A percentile compares a stretch with the other conserved stretches of the same genome.
phyloP scores from a whole-genome alignment of 2,113 vertebrate genomes.

The Suncus etruscus region DNA sequence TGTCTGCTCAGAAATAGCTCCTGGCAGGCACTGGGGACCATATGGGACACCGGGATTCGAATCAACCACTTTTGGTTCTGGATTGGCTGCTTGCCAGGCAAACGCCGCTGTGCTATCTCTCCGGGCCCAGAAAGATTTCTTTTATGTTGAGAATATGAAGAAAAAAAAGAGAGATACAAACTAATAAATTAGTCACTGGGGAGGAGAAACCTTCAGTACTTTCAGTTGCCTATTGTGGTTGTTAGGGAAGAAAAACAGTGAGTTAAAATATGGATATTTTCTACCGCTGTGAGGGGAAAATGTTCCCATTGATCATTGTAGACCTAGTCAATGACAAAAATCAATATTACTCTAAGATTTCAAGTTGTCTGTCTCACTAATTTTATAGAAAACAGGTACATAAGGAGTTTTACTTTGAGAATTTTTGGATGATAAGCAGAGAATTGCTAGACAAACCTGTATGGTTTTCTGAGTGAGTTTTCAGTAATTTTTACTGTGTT shows the following conservation, averaged over 20 bases:
- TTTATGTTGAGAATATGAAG: constrained; percentile 23
- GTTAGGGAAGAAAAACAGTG: neutral
- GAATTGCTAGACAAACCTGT: neutral
- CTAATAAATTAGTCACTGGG: neutral
- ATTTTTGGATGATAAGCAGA: constrained; percentile 54
- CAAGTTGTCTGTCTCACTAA: neutral
- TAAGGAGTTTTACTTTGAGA: neutral
- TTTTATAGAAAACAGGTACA: neutral
- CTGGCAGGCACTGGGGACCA: too few species aligned
- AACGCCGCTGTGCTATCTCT: too few species aligned
- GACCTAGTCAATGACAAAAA: constrained; percentile 37
- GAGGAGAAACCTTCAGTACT: neutral
- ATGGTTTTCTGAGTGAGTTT: constrained; percentile 22
- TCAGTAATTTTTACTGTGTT: constrained; percentile 23
- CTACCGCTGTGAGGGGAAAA: neutral
- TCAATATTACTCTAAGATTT: neutral
- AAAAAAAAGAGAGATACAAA: neutral
- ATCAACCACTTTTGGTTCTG: too few species aligned
- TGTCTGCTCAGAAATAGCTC: too few species aligned
- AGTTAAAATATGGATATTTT: constrained; percentile 12
- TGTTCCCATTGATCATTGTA: constrained; percentile 7
- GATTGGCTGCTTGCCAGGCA: too few species aligned
- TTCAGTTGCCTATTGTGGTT: neutral
- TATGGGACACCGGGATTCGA: too few species aligned
- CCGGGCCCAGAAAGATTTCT: neutral